Percentiles rank a stretch among this genome's conserved stretches.
These are phyloP conservation scores for Ahaetulla prasina DNA, from an alignment of 2,113 vertebrate species.

Conservation along the genomic window DNA sequence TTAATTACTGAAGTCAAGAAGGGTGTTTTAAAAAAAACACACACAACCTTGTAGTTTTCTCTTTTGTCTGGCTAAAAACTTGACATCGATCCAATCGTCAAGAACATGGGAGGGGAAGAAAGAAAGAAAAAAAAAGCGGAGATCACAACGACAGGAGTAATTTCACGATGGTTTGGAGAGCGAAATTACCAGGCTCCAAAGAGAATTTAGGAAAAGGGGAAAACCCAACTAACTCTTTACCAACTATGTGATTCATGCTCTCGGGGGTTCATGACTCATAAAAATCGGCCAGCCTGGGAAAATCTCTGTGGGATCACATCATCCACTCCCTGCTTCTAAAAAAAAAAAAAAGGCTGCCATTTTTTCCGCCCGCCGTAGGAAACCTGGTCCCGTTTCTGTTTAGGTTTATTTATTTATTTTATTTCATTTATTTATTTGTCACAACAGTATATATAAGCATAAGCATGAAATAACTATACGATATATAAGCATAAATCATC, in stretches of 20 bases:
- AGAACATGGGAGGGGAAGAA: constrained; percentile 63
- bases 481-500: too few species aligned
- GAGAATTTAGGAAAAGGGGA: not conserved
- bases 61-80: constrained; percentile 78
- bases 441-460: too few species aligned
- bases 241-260: not conserved
- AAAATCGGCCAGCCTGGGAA: not conserved
- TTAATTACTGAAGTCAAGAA: constrained; percentile 79
- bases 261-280: not conserved
- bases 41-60: constrained; percentile 74
- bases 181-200: not conserved
- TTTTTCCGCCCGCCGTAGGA: too few species aligned
- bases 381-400: not conserved
- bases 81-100: constrained; percentile 75
- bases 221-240: not conserved
- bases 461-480: too few species aligned
- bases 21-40: constrained; percentile 62
- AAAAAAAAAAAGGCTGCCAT: too few species aligned
- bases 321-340: too few species aligned
- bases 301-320: not conserved
- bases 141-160: not conserved
- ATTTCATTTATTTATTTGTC: too few species aligned
- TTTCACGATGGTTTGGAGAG: not conserved
- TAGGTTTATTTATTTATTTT: too few species aligned
- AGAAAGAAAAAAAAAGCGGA: constrained; percentile 60